A percentile compares a stretch with the other conserved stretches of the same genome.
These are phyloP conservation scores for Apeltes quadracus DNA, from an alignment of 2,113 vertebrate species.

Conservation along the genomic window DNA sequence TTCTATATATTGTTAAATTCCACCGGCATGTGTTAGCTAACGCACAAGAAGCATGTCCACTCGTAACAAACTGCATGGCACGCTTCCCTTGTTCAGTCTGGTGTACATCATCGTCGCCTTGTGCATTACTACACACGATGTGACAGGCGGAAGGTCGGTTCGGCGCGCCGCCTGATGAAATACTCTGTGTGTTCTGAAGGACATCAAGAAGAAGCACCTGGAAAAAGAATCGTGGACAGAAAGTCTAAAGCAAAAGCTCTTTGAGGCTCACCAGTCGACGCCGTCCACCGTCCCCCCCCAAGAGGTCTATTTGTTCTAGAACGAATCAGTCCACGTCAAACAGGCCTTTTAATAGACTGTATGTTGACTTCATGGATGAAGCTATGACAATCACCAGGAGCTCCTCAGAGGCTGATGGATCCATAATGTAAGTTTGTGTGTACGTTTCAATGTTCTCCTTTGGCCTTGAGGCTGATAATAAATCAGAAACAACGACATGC, in stretches of 20 bases:
- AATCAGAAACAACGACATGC: slow-evolving; percentile 39
- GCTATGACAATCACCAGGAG: slow-evolving; percentile 20
- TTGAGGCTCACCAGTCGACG: not conserved
- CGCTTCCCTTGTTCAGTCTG: slow-evolving; percentile 28
- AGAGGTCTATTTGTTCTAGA: not conserved
- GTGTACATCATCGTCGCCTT: slow-evolving; percentile 27
- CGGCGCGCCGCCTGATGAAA: not conserved
- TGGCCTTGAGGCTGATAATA: slow-evolving; percentile 14
- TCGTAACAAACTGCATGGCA: not conserved
- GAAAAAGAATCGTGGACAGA: not conserved
- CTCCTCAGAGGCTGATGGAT: slow-evolving; percentile 12
- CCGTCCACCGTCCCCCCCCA: not conserved
- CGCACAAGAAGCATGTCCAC: not conserved
- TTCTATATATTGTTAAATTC: not conserved
- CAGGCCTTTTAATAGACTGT: slow-evolving; percentile 52
- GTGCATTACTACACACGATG: not conserved
- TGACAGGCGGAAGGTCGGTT: not conserved
- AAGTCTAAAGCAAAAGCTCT: not conserved
- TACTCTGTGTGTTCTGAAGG: not conserved
- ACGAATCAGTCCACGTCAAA: slow-evolving; percentile 29
- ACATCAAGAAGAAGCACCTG: not conserved
- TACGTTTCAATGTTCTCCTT: slow-evolving; percentile 26
- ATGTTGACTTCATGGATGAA: slow-evolving; percentile 28
- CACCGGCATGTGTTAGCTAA: not conserved
- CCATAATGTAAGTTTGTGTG: slow-evolving; percentile 52